phyloP scores from a whole-genome alignment of 2,113 vertebrate species.

The Bos javanicus region DNA sequence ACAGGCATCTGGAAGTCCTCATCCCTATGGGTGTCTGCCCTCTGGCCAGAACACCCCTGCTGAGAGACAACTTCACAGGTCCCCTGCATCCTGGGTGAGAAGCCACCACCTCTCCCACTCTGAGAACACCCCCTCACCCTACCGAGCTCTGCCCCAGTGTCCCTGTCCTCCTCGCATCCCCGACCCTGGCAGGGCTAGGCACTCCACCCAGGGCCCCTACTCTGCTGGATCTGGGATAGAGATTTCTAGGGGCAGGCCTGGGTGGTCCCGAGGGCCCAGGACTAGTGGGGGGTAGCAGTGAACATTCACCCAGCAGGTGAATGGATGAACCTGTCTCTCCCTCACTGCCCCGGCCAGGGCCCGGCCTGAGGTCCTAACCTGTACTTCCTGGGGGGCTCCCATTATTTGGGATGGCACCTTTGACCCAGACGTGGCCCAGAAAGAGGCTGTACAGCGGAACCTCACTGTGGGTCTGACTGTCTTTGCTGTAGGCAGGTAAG shows the following conservation, averaged over 20 bases:
- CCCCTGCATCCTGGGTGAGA: constrained; percentile 45
- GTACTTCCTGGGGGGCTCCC: constrained; percentile 84
- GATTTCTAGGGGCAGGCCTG: neutral
- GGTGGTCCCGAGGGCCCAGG: neutral
- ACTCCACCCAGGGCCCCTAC: neutral
- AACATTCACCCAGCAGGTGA: neutral
- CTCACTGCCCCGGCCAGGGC: constrained; percentile 39
- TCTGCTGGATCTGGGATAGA: neutral
- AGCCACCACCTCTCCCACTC: neutral
- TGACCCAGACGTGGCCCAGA: constrained; percentile 69
- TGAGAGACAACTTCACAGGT: constrained; percentile 48
- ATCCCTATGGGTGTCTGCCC: constrained; percentile 59
- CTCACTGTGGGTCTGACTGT: constrained; percentile 84
- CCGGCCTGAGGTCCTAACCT: constrained; percentile 81
- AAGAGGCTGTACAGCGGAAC: constrained; percentile 59
- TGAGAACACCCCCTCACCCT: neutral
- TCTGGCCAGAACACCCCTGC: neutral
- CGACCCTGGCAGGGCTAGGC: neutral
- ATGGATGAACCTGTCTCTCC: neutral
- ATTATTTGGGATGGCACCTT: constrained; percentile 87
- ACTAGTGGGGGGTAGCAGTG: neutral
- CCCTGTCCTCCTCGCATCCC: neutral
- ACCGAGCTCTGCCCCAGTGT: neutral
- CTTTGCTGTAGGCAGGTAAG: constrained; percentile 87
- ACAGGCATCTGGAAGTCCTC: constrained; percentile 43